Evolutionary conservation across 2,113 vertebrate genomes (phyloP).

Genomic region (Brachirus orientalis): DNA sequence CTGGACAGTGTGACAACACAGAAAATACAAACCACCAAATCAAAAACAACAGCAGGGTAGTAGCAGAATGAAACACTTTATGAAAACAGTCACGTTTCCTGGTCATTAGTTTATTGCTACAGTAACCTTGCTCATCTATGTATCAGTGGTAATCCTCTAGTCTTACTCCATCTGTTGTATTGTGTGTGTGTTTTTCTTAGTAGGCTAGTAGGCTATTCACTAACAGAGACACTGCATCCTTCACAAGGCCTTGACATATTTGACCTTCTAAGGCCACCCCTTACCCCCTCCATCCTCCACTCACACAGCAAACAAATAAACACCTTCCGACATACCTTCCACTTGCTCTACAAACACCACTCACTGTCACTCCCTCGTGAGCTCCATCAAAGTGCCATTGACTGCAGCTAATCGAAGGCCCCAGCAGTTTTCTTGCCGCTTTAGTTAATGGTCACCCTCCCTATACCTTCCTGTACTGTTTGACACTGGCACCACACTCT

Average conservation of each 20-base stretch:
- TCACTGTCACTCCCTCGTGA: slow-evolving; percentile 47
- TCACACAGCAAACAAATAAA: slow-evolving; percentile 8
- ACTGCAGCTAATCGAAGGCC: slow-evolving; percentile 68
- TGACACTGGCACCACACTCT: background rate
- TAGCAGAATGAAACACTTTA: too few species aligned
- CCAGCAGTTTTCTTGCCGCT: slow-evolving; percentile 52
- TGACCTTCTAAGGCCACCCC: slow-evolving; percentile 34
- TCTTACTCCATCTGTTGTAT: too few species aligned
- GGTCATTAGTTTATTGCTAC: too few species aligned
- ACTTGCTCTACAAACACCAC: slow-evolving; percentile 45
- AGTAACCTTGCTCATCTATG: too few species aligned
- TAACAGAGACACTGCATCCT: background rate
- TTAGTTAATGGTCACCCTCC: slow-evolving; percentile 70
- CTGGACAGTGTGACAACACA: too few species aligned
- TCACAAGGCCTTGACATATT: slow-evolving; percentile 10
- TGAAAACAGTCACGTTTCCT: too few species aligned
- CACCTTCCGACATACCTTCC: slow-evolving; percentile 24
- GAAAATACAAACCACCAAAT: too few species aligned
- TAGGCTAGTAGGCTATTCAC: too few species aligned
- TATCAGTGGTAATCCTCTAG: too few species aligned
- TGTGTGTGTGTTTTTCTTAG: too few species aligned
- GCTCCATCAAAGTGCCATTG: slow-evolving; percentile 60
- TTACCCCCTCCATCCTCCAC: background rate
- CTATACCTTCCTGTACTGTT: slow-evolving; percentile 18
- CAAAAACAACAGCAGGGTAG: too few species aligned